A percentile compares a stretch with the other conserved stretches of the same genome.
phyloP scores from a whole-genome alignment of 2,113 vertebrate genomes.

The Polyodon spathula region DNA sequence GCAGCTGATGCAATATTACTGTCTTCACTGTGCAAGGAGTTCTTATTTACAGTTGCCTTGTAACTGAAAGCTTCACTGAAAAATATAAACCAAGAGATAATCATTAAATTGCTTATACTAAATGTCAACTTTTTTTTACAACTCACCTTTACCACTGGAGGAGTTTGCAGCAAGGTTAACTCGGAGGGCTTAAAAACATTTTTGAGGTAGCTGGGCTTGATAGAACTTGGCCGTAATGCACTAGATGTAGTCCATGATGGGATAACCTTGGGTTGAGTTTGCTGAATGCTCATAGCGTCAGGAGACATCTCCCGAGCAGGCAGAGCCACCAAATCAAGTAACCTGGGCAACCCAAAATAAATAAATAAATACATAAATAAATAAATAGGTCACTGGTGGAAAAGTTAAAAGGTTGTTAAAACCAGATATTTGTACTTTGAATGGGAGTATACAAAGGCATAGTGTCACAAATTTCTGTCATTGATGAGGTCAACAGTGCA shows the following conservation, averaged over 20 bases:
- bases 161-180: conserved; percentile 76
- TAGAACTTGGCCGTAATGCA: conserved; percentile 25
- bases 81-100: too few species aligned
- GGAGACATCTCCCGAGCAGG: conserved; percentile 49
- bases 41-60: not conserved
- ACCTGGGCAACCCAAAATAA: conserved; percentile 42
- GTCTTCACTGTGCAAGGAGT: not conserved
- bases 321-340: conserved; percentile 68
- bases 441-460: too few species aligned
- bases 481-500: too few species aligned
- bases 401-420: conserved; percentile 8
- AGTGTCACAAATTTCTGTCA: too few species aligned
- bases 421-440: not conserved
- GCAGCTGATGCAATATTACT: not conserved
- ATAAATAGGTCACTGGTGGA: conserved; percentile 8
- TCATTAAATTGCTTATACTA: too few species aligned
- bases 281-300: conserved; percentile 31
- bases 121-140: not conserved
- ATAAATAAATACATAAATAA: not conserved
- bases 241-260: conserved; percentile 35
- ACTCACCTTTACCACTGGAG: conserved; percentile 80
- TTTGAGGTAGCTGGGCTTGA: conserved; percentile 30
- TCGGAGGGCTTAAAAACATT: conserved; percentile 58
- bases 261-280: conserved; percentile 43
- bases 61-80: too few species aligned